These are phyloP conservation scores for Keiferia lycopersicella DNA, from an alignment of 2,888 invertebrate species.

Conservation along the genomic window DNA sequence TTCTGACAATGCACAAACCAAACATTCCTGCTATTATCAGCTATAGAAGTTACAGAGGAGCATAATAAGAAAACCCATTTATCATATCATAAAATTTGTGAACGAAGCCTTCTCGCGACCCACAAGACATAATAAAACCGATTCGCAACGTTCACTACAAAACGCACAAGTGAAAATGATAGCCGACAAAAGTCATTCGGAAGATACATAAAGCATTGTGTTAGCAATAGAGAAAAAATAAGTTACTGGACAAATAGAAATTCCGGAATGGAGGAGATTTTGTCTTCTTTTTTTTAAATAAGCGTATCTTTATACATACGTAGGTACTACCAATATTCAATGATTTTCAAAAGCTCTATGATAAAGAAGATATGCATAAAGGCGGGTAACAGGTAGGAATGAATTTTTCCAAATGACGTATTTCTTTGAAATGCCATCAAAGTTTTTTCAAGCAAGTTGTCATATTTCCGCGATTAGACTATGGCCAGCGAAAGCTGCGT, in stretches of 20 bases:
- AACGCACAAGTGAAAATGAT: constrained; percentile 75
- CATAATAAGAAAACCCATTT: constrained; percentile 63
- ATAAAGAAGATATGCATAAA: too few relatives aligned
- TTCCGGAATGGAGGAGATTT: neutral
- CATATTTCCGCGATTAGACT: too few relatives aligned
- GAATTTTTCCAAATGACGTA: too few relatives aligned
- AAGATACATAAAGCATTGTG: constrained; percentile 62
- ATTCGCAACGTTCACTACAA: constrained; percentile 60
- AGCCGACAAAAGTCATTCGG: constrained; percentile 70
- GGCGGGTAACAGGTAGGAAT: too few relatives aligned
- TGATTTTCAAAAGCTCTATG: too few relatives aligned
- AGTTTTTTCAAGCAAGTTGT: too few relatives aligned
- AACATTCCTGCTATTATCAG: constrained; percentile 58
- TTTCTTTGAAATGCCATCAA: too few relatives aligned
- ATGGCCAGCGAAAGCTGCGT: too few relatives aligned
- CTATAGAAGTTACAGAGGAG: constrained; percentile 50
- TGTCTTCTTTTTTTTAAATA: neutral
- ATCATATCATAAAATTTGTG: constrained; percentile 63
- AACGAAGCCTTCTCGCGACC: constrained; percentile 55
- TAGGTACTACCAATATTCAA: too few relatives aligned
- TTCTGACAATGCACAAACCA: constrained; percentile 59
- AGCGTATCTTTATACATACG: neutral
- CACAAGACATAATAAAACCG: constrained; percentile 68
- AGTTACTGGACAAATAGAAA: neutral
- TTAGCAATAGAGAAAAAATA: neutral